These are phyloP conservation scores for Orestias chungarensis DNA, from an alignment of 2,797 vertebrate species.

Conservation along the genomic window DNA sequence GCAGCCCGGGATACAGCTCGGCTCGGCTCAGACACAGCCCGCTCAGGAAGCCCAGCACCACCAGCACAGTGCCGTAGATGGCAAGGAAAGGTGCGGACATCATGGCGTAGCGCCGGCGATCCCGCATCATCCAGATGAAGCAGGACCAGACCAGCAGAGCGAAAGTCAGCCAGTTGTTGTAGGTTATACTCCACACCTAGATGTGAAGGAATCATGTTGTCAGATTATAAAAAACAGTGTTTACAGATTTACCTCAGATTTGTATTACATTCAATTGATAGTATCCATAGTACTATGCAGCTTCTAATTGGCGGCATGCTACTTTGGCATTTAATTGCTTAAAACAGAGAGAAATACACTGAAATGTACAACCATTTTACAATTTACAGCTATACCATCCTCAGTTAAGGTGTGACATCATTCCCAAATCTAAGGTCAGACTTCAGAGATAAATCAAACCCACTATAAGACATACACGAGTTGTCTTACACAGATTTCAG, in stretches of 20 bases:
- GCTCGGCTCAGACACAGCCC: slow-evolving; percentile 76
- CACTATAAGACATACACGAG: neutral
- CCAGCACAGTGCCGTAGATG: slow-evolving; percentile 80
- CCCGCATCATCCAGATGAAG: slow-evolving; percentile 79
- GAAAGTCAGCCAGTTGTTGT: slow-evolving; percentile 82
- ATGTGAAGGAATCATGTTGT: neutral
- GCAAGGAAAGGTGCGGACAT: slow-evolving; percentile 87
- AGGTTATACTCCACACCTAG: slow-evolving; percentile 82
- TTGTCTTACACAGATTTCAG: neutral
- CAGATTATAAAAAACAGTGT: neutral
- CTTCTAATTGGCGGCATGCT: neutral
- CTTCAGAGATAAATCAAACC: neutral
- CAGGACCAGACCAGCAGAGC: slow-evolving; percentile 84
- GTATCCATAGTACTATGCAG: neutral
- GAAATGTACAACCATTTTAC: no score
- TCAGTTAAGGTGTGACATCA: no score
- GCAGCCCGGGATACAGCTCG: slow-evolving; percentile 78
- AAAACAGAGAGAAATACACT: neutral
- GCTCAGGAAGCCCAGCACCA: slow-evolving; percentile 78
- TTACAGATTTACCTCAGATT: neutral
- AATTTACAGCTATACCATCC: no score
- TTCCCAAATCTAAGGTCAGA: no score
- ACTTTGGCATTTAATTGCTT: neutral
- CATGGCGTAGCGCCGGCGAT: slow-evolving; percentile 81
- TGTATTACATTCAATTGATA: no score